Conservation (phyloP, 2,797 vertebrate genomes). For the Podargus strigoides region DNA sequence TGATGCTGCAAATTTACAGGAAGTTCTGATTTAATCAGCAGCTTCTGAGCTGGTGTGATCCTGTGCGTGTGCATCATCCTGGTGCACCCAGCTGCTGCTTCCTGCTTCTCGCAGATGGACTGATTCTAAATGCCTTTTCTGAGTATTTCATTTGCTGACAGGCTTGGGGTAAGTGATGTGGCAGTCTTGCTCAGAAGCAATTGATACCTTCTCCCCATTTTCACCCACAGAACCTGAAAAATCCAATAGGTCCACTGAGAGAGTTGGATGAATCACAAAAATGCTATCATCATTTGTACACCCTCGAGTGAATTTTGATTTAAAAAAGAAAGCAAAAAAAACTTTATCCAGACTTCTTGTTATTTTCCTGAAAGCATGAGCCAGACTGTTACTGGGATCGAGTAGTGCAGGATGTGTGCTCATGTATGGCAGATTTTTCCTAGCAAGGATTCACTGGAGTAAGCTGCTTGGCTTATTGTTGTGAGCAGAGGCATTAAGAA, state of each 20-base stretch:
- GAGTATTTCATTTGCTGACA: neutral
- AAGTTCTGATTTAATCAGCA: slow-evolving; percentile 6
- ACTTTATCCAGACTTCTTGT: neutral
- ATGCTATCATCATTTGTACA: neutral
- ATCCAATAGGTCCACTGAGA: neutral
- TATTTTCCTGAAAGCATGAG: neutral
- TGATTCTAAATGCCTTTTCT: neutral
- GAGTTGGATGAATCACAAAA: neutral
- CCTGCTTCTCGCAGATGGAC: neutral
- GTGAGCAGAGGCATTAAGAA: neutral
- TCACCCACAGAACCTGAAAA: neutral
- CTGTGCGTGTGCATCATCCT: neutral
- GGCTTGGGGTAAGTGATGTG: neutral
- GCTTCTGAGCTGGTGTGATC: neutral
- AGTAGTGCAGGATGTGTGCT: neutral
- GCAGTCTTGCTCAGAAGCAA: neutral
- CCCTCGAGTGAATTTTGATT: neutral
- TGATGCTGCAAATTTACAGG: neutral
- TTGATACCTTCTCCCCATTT: neutral
- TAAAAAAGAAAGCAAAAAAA: neutral
- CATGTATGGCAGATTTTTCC: neutral
- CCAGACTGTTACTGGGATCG: neutral
- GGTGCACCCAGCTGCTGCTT: neutral
- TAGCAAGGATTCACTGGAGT: neutral
- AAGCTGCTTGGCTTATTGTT: neutral